phyloP scores from a whole-genome alignment of 2,888 invertebrate species.

The Pyrocoelia pectoralis region DNA sequence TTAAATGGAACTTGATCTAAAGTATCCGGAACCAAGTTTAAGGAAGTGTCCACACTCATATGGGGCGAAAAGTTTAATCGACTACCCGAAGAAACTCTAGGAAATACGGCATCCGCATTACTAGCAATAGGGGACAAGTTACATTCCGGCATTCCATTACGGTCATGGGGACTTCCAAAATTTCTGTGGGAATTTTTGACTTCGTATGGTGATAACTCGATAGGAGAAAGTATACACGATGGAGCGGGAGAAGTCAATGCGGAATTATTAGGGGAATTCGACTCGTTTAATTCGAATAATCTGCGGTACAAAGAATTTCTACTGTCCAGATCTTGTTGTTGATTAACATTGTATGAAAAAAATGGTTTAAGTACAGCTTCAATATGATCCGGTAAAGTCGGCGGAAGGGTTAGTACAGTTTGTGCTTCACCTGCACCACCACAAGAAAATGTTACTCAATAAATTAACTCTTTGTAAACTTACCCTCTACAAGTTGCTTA shows the following conservation, averaged over 20 bases:
- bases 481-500: conserved; percentile 21
- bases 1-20: conserved; percentile 38
- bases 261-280: conserved; percentile 28
- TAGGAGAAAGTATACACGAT: conserved; percentile 47
- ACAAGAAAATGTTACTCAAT: background rate
- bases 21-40: conserved; percentile 59
- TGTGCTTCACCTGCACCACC: conserved; percentile 71
- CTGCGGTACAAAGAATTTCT: conserved; percentile 50
- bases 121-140: conserved; percentile 41
- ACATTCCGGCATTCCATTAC: conserved; percentile 38
- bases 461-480: background rate
- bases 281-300: conserved; percentile 52
- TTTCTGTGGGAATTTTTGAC: conserved; percentile 21
- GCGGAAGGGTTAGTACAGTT: conserved; percentile 71
- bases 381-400: conserved; percentile 67
- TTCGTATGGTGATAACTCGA: conserved; percentile 47
- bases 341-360: conserved; percentile 65
- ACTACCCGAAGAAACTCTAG: background rate
- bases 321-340: conserved; percentile 40
- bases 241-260: conserved; percentile 46
- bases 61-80: conserved; percentile 64
- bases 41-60: conserved; percentile 64
- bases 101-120: background rate
- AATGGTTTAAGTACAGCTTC: conserved; percentile 70
- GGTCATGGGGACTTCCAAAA: conserved; percentile 36